Percentiles rank a stretch among this genome's conserved stretches.
These are phyloP conservation scores for Gymnocypris eckloni DNA, from an alignment of 2,797 vertebrate species.

Conservation along the genomic window DNA sequence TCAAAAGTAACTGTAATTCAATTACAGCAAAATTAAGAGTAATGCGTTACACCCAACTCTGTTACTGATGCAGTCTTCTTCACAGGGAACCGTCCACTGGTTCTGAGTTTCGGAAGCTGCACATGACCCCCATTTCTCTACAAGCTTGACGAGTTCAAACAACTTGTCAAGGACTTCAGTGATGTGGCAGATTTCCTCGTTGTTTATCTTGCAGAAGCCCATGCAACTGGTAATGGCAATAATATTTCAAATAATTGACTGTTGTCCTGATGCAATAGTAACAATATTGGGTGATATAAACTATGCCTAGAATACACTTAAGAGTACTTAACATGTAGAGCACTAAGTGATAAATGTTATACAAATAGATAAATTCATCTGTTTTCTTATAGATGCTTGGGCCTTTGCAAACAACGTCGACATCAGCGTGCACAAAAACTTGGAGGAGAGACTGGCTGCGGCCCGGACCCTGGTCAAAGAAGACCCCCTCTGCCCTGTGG, in stretches of 20 bases:
- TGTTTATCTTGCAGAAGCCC: slow-evolving; percentile 92
- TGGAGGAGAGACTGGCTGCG: slow-evolving; percentile 85
- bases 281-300: not conserved
- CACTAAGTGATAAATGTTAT: not conserved
- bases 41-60: not conserved
- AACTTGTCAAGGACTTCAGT: slow-evolving; percentile 85
- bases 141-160: slow-evolving; percentile 91
- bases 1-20: not conserved
- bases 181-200: slow-evolving; percentile 88
- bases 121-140: slow-evolving; percentile 94
- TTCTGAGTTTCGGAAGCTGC: slow-evolving; percentile 93
- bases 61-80: not conserved
- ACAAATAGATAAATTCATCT: not conserved
- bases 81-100: slow-evolving; percentile 84
- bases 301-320: not conserved
- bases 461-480: slow-evolving; percentile 84
- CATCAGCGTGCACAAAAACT: slow-evolving; percentile 84
- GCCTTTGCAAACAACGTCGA: slow-evolving; percentile 89
- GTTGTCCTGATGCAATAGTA: not conserved
- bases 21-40: no score
- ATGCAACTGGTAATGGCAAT: slow-evolving; percentile 82
- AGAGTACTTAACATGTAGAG: not conserved
- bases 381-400: slow-evolving; percentile 85
- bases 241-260: not conserved
- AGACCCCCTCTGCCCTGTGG: slow-evolving; percentile 77